Conservation (phyloP, 2,797 vertebrate species). For the Pangasius djambal region DNA sequence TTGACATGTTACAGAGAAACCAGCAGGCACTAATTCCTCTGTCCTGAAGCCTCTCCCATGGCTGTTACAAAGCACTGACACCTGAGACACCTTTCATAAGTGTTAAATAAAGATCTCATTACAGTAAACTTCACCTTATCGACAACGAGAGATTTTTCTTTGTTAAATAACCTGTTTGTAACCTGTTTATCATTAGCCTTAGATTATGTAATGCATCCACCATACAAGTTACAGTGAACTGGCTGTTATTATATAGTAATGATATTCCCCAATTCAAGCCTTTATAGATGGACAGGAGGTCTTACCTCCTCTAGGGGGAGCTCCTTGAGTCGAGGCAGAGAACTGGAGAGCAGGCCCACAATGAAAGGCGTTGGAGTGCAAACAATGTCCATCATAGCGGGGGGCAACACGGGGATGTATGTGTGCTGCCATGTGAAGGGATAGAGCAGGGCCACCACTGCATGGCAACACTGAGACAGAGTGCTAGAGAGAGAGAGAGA, state of each 20-base stretch:
- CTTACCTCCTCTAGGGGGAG: conserved; percentile 94
- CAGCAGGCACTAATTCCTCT: not conserved
- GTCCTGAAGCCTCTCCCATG: not conserved
- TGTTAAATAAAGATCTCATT: not conserved
- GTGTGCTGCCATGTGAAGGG: conserved; percentile 99
- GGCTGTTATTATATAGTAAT: not conserved
- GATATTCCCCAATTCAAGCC: not conserved
- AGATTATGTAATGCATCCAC: not conserved
- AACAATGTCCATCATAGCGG: conserved; percentile 96
- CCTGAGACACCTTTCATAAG: not conserved
- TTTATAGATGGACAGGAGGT: not conserved
- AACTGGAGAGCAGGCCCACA: conserved; percentile 93
- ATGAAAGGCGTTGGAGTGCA: conserved; percentile 97
- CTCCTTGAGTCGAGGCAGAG: conserved; percentile 89
- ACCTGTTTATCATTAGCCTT: not conserved
- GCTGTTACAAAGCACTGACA: not conserved
- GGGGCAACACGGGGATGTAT: conserved; percentile 94
- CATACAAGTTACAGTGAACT: not conserved
- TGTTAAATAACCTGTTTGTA: not conserved
- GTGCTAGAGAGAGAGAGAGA: conserved; percentile 75
- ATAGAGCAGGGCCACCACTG: conserved; percentile 91
- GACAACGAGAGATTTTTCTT: not conserved
- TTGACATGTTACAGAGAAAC: not conserved
- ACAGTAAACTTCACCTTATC: not conserved
- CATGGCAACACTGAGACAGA: conserved; percentile 95